Conservation (phyloP, 2,113 vertebrate species). For the Prionailurus viverrinus region DNA sequence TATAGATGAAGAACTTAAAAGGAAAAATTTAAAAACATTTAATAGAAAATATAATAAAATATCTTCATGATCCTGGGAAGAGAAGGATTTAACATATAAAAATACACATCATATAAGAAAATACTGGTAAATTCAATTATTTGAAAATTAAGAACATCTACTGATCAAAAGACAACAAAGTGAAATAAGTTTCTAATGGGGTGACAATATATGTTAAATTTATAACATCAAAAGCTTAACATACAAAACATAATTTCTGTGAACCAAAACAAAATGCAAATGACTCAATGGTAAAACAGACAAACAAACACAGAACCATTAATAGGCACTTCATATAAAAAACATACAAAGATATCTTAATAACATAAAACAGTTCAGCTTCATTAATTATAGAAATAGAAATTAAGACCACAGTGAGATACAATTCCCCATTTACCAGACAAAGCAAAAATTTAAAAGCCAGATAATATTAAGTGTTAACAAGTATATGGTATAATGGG, state of each 20-base stretch:
- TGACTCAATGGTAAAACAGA: not conserved
- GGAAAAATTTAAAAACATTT: constrained; percentile 20
- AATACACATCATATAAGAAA: not conserved
- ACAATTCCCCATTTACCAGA: not conserved
- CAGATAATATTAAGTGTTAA: not conserved
- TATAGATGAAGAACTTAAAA: constrained; percentile 10
- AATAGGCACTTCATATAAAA: not conserved
- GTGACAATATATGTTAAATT: not conserved
- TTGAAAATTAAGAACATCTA: not conserved
- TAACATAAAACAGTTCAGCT: not conserved
- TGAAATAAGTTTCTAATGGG: not conserved
- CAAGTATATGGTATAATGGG: not conserved
- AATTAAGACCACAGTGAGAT: not conserved
- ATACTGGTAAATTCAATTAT: not conserved
- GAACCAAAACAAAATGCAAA: not conserved
- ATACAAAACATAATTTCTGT: not conserved
- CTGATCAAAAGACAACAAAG: not conserved
- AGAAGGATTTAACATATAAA: not conserved
- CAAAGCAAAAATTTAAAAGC: not conserved
- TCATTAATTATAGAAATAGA: not conserved
- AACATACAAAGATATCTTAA: not conserved
- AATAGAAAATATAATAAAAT: not conserved
- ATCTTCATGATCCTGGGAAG: not conserved
- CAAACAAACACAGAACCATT: not conserved
- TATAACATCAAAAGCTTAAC: not conserved